Conservation (phyloP, 1,140 invertebrate species). For the Diachasma alloeum region DNA sequence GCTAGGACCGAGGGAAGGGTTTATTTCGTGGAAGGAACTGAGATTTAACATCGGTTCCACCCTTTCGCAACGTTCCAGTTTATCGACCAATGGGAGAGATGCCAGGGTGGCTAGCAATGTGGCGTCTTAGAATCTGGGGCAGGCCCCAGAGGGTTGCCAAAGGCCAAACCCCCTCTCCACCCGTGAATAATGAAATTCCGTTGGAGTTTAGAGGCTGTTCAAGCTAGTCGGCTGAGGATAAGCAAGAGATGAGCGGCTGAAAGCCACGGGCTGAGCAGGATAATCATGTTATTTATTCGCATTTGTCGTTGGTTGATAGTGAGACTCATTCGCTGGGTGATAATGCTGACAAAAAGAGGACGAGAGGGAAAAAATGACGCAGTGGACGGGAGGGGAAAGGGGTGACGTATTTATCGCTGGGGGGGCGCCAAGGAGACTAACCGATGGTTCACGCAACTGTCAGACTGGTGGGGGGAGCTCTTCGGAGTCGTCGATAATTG, state of each 20-base stretch:
- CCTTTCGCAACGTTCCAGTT: slow-evolving; percentile 49
- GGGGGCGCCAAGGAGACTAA: slow-evolving; percentile 46
- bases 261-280: background rate
- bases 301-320: background rate
- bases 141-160: slow-evolving; percentile 34
- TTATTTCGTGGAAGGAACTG: background rate
- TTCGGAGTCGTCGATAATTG: slow-evolving; percentile 23
- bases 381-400: background rate
- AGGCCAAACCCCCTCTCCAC: slow-evolving; percentile 37
- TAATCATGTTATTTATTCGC: background rate
- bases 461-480: background rate
- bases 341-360: slow-evolving; percentile 17
- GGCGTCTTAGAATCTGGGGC: slow-evolving; percentile 41
- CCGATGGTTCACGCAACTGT: slow-evolving; percentile 42
- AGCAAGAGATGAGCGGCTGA: background rate
- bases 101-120: background rate
- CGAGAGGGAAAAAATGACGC: slow-evolving; percentile 8
- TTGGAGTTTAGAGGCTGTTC: background rate
- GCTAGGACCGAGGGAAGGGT: background rate
- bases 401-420: slow-evolving; percentile 27
- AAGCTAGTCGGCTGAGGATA: background rate
- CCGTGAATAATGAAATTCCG: background rate
- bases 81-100: slow-evolving; percentile 47
- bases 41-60: slow-evolving; percentile 40
- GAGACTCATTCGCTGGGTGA: background rate